Percentiles rank a stretch among this genome's conserved stretches.
Conservation (phyloP, 2,113 vertebrate species). For the Corythaeola cristata region DNA sequence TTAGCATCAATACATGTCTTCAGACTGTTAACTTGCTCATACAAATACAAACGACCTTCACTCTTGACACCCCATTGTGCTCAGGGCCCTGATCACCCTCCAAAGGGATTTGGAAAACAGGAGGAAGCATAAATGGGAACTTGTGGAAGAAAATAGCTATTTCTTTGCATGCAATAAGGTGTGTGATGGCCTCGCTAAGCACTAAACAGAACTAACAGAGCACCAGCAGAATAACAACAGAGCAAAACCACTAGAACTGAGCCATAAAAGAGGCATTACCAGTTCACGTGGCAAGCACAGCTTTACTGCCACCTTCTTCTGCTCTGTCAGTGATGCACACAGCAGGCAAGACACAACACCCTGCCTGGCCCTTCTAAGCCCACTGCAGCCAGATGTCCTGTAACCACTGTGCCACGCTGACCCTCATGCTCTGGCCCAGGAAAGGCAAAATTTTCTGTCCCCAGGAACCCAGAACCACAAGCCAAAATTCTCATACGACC, state of each 20-base stretch:
- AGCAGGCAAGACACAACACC: not conserved
- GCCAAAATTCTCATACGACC: not conserved
- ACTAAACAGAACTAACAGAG: not conserved
- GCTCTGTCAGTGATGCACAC: not conserved
- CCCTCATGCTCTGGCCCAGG: not conserved
- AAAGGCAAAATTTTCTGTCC: not conserved
- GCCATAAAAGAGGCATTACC: not conserved
- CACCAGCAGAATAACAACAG: not conserved
- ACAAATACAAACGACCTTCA: not conserved
- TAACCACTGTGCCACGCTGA: rapidly evolving
- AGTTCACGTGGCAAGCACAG: not conserved
- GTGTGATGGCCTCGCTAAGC: not conserved
- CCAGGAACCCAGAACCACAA: not conserved
- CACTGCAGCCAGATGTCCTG: not conserved
- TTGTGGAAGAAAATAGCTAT: not conserved
- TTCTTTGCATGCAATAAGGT: not conserved
- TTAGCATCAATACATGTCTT: not conserved
- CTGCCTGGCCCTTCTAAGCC: not conserved
- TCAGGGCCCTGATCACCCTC: not conserved
- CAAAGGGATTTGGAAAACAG: not conserved
- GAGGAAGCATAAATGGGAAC: not conserved
- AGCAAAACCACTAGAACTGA: not conserved
- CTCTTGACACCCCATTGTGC: rapidly evolving
- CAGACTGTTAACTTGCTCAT: not conserved
- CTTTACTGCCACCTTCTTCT: not conserved